Base-by-base conservation (phyloP, 2,888 invertebrate genomes). In the Aporophyla lueneburgensis region DNA sequence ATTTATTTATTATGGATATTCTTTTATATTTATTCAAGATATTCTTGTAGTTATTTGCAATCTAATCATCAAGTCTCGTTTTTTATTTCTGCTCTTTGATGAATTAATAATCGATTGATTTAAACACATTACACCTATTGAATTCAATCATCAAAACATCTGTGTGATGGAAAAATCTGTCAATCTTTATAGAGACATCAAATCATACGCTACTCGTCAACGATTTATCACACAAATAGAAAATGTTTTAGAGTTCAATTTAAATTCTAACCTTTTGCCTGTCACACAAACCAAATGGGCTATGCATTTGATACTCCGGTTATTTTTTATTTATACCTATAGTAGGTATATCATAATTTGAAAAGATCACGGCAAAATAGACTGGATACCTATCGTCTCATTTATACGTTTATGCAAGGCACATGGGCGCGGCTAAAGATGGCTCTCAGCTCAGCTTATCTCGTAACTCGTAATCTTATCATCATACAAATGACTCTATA, bases 291-390 rank as follows among this genome's bases (percentile, higher is more conserved):
- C 0, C 27, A 14, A 53, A 19, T 49, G 49, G 56, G 14, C 21
- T 51, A 33, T 43, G 33, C 7, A 59, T 51, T 2, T 56, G 54
- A 40, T 33, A 33, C 19, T 51, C 33, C 14, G 43, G 65, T 27
- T 0, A 14, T 56, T 76, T 71, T 72, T 77, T 49, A 65, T 65
- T 49, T 43, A 63, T 62, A 70, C 51, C 58, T 81, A 76, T 58
- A 33, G 9, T 59, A 72, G 76, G 51, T 72, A 51, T 63, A 70
- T 70, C 59, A 78, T 75, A 33, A 79, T 78, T 74, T 49, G 59
- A 66, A 76, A 86, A 86, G 87, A 87, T 86, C 86, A 87, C 69
- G 84, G 86, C 67, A 58, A 80, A 71, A 65, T 71, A 66, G 33
- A 65, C 63, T 67, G 77, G 58, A 69, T 76, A 63, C 27, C 51